A percentile compares a stretch with the other conserved stretches of the same genome.
phyloP scores from a whole-genome alignment of 2,888 invertebrate species.

The Leucania comma region DNA sequence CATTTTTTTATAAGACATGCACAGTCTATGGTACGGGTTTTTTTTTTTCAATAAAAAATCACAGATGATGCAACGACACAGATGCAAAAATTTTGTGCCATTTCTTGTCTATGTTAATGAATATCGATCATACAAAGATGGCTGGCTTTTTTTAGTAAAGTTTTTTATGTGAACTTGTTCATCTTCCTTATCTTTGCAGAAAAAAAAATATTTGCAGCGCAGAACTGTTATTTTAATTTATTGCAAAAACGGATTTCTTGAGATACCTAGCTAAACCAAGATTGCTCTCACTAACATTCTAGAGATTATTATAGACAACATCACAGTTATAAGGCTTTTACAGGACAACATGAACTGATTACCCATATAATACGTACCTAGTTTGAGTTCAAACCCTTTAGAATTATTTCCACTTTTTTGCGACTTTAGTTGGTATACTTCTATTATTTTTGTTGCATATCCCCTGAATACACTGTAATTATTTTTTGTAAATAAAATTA shows the following conservation, averaged over 20 bases:
- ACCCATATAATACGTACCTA: neutral
- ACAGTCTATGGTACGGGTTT: constrained; percentile 65
- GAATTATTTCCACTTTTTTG: neutral
- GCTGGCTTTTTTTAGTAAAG: too few relatives aligned
- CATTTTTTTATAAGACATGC: constrained; percentile 85
- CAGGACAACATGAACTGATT: too few relatives aligned
- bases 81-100: constrained; percentile 2
- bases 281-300: neutral
- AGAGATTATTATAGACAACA: too few relatives aligned
- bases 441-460: neutral
- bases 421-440: neutral
- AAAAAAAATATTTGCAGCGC: neutral
- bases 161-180: too few relatives aligned
- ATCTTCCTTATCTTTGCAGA: too few relatives aligned
- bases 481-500: neutral
- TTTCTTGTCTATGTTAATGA: constrained; percentile 19
- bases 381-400: neutral
- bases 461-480: too few relatives aligned
- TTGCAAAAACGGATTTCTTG: too few relatives aligned
- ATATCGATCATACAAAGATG: neutral
- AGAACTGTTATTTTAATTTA: too few relatives aligned
- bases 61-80: constrained; percentile 51
- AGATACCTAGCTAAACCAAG: neutral
- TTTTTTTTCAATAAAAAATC: constrained; percentile 39
- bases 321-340: too few relatives aligned